Evolutionary conservation across 2,888 invertebrate genomes (phyloP).

Genomic region (Nipponacmea schrenckii): DNA sequence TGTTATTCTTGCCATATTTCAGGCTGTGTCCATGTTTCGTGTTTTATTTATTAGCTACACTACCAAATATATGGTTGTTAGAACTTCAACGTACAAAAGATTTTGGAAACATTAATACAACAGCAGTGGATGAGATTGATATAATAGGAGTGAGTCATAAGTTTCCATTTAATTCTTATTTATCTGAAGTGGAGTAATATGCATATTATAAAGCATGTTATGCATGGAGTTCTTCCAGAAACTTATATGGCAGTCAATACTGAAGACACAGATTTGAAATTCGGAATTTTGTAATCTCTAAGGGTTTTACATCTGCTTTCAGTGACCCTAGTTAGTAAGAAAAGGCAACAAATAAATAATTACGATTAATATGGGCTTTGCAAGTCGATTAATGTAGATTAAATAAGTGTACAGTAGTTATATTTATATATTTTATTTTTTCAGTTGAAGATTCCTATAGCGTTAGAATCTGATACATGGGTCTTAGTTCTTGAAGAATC

Average conservation of each 20-base stretch:
- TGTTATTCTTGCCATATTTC: constrained; percentile 30
- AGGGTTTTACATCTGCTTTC: too few relatives aligned
- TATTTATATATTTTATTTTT: neutral
- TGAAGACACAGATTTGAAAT: too few relatives aligned
- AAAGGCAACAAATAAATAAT: too few relatives aligned
- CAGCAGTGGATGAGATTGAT: constrained; percentile 14
- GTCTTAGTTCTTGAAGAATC: constrained; percentile 39
- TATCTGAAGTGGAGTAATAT: too few relatives aligned
- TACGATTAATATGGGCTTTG: too few relatives aligned
- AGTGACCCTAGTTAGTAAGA: too few relatives aligned
- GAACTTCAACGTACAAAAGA: constrained; percentile 35
- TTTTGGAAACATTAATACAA: constrained; percentile 17
- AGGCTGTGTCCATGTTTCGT: constrained; percentile 50
- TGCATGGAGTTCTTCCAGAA: too few relatives aligned
- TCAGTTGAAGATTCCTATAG: constrained; percentile 11
- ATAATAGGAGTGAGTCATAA: constrained; percentile 25
- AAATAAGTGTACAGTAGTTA: too few relatives aligned
- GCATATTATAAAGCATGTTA: too few relatives aligned
- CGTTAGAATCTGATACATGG: constrained; percentile 34
- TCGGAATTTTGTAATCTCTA: too few relatives aligned
- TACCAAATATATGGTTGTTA: constrained; percentile 46
- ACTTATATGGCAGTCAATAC: too few relatives aligned
- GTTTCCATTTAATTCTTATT: neutral
- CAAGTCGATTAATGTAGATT: too few relatives aligned
- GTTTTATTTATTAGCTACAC: constrained; percentile 40